A percentile compares a stretch with the other conserved stretches of the same genome.
phyloP scores from a whole-genome alignment of 2,797 vertebrate genomes.

The Muscicapa comitata region DNA sequence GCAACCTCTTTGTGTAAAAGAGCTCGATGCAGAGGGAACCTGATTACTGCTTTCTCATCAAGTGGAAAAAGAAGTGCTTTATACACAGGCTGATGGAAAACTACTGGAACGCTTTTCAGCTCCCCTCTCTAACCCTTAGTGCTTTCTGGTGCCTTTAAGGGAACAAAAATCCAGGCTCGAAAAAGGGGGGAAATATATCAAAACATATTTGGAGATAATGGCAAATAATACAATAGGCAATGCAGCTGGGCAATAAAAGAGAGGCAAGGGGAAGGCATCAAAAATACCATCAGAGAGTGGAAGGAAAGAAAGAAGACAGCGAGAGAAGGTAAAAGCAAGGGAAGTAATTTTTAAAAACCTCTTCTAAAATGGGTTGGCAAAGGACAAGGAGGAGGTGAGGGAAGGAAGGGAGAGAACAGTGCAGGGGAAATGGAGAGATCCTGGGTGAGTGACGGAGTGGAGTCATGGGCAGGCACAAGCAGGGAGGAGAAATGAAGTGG shows the following conservation, averaged over 20 bases:
- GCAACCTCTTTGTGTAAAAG: constrained; percentile 39
- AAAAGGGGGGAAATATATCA: constrained; percentile 25
- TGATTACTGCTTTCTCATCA: constrained; percentile 59
- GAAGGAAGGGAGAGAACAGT: neutral
- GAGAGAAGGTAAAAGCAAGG: constrained; percentile 16
- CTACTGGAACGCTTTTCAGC: constrained; percentile 53
- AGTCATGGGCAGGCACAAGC: neutral
- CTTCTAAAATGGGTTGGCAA: neutral
- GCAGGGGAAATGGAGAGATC: neutral
- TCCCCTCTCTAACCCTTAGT: constrained; percentile 29
- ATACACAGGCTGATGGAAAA: constrained; percentile 58
- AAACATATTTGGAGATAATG: constrained; percentile 50
- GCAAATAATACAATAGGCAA: constrained; percentile 4
- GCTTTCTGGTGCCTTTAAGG: constrained; percentile 26
- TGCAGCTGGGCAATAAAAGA: neutral
- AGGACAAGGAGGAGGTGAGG: neutral
- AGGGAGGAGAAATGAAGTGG: constrained; percentile 6
- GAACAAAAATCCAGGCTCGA: constrained; percentile 13
- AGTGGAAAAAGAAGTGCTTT: constrained; percentile 55
- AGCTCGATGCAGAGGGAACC: constrained; percentile 34
- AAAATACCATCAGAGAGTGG: neutral
- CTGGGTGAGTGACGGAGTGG: neutral
- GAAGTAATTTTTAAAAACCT: neutral
- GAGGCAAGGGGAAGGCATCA: neutral
- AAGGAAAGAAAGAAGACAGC: neutral